A percentile compares a stretch with the other conserved stretches of the same genome.
Evolutionary conservation across 2,888 invertebrate genomes (phyloP).

Genomic region (Tenthredo distinguenda): DNA sequence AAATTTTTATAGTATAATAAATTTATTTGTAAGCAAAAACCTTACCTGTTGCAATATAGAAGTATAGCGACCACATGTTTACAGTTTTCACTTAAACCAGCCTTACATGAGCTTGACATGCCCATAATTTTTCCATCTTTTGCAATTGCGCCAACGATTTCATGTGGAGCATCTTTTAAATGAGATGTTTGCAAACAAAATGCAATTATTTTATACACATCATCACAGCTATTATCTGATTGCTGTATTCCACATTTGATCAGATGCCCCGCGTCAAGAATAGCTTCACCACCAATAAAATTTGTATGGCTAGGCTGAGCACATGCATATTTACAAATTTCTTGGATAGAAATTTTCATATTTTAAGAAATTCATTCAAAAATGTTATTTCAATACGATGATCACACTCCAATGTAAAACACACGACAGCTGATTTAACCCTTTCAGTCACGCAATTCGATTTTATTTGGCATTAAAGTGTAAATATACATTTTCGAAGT

Average conservation of each 20-base stretch:
- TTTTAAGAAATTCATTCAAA: neutral
- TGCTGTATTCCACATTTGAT: too few relatives aligned
- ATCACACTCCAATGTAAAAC: neutral
- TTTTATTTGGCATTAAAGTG: too few relatives aligned
- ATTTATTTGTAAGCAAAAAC: slow-evolving; percentile 4
- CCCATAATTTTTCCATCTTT: neutral
- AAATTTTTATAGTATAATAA: neutral
- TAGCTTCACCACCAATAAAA: too few relatives aligned
- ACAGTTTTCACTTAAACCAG: neutral
- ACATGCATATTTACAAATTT: neutral
- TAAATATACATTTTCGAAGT: too few relatives aligned
- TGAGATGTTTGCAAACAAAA: too few relatives aligned
- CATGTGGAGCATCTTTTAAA: too few relatives aligned
- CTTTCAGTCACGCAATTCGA: too few relatives aligned
- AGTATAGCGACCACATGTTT: neutral
- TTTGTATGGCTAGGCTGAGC: too few relatives aligned
- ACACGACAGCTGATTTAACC: too few relatives aligned
- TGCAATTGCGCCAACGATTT: slow-evolving; percentile 19
- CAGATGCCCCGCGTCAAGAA: too few relatives aligned
- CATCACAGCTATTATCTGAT: too few relatives aligned
- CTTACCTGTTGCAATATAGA: slow-evolving; percentile 5
- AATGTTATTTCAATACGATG: neutral
- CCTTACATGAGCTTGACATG: slow-evolving; percentile 18
- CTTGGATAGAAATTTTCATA: slow-evolving; percentile 1
- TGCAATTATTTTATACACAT: too few relatives aligned